Base-by-base conservation (phyloP, 2,113 vertebrate genomes). In the Trogon surrucura region DNA sequence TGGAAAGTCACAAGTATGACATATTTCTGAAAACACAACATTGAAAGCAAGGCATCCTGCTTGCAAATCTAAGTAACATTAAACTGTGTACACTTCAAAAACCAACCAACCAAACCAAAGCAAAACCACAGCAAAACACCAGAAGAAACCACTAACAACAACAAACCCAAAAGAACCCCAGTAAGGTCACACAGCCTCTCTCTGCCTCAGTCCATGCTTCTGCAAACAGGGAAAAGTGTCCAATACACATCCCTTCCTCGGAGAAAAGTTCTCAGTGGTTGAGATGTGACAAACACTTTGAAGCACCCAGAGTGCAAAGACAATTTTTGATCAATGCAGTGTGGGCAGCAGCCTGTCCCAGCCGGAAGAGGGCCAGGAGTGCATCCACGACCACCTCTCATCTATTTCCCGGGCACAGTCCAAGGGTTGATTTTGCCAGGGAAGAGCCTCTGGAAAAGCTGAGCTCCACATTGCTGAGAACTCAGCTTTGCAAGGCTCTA, bases 171-270 rank as follows among this genome's bases (percentile, higher is more conserved):
- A 41, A 41, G 41, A 58, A 58, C n/a, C 32, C 32, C 20, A 79
- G 50, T 16, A 66, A 67, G 6, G 13, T 26, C 62, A 27, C 1
- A 3, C 71, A 85, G 78, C 22, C 48, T 26, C 47, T 23, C 23
- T 58, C 58, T 47, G 36, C 29, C 27, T 64, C 56, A 5, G 17
- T 4, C 34, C n/a, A 19, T 3, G 6, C 38, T 29, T 72, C 2
- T 12, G 41, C 27, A 23, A 89, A 56, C 17, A 16, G 2, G 54
- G 41, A 3, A 1, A 58, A 60, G 30, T 1, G 26, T 34, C 71
- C 36, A 20, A 15, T 25, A 9, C 1, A 9, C 2, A 27, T 7
- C 41, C 26, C 17, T 38, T 54, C 26, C 34, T 13, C 0, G 0
- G 71, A 48, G 34, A 51, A 57, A 71, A 9, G 21, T 11, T 45